These are phyloP conservation scores for Acleris holmiana DNA, from an alignment of 2,888 invertebrate genomes.

Conservation along the genomic window DNA sequence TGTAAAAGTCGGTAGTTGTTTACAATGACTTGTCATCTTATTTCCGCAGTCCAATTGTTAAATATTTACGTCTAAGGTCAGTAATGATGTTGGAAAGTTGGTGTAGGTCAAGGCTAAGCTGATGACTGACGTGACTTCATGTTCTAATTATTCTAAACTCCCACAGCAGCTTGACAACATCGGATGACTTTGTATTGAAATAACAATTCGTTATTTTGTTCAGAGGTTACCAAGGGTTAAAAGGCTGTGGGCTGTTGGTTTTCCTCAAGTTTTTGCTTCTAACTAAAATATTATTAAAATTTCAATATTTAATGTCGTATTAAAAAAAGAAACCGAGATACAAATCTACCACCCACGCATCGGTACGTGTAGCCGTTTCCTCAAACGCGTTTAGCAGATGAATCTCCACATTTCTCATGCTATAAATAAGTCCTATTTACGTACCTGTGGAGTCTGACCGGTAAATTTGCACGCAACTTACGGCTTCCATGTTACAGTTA, in stretches of 20 bases:
- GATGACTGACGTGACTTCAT: slow-evolving; percentile 18
- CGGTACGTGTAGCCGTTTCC: neutral
- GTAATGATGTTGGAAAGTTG: slow-evolving; percentile 15
- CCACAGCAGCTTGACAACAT: slow-evolving; percentile 18
- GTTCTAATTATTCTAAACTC: slow-evolving; percentile 21
- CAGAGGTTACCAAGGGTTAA: neutral
- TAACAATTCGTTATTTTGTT: slow-evolving; percentile 15
- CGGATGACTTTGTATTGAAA: slow-evolving; percentile 21
- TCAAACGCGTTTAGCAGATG: neutral
- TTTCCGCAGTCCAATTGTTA: slow-evolving; percentile 4
- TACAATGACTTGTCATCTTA: too few species aligned
- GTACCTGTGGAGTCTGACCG: neutral
- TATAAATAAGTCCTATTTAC: neutral
- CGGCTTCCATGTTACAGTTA: slow-evolving; percentile 31
- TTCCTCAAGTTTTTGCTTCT: neutral
- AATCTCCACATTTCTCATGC: neutral
- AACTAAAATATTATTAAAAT: too few species aligned
- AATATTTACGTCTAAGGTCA: slow-evolving; percentile 11
- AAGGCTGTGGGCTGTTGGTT: neutral
- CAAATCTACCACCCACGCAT: slow-evolving; percentile 1
- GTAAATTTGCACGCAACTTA: slow-evolving; percentile 5
- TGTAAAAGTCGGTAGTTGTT: too few species aligned
- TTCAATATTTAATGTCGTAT: too few species aligned
- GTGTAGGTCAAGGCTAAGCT: slow-evolving; percentile 19
- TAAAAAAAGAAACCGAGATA: too few species aligned